Conservation (phyloP, 2,113 vertebrate genomes). For the Saimiri boliviensis region DNA sequence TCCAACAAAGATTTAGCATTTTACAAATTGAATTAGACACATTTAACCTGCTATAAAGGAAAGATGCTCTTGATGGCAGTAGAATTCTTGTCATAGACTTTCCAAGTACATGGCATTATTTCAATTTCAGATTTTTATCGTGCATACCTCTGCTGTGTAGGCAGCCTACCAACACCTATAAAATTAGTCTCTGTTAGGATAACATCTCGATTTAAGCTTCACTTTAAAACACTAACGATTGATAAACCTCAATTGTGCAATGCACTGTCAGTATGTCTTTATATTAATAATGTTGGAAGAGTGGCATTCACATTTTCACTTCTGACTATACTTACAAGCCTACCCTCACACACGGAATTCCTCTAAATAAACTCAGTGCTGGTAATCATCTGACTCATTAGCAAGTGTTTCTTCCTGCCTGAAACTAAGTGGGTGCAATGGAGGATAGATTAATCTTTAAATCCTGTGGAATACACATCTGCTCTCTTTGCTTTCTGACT, state of each 20-base stretch:
- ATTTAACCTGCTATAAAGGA: slow-evolving; percentile 85
- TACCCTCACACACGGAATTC: slow-evolving; percentile 51
- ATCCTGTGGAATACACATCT: slow-evolving; percentile 66
- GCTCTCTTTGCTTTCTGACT: slow-evolving; percentile 56
- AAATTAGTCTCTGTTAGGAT: slow-evolving; percentile 56
- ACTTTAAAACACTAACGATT: slow-evolving; percentile 34
- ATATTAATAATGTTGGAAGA: slow-evolving; percentile 46
- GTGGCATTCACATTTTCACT: slow-evolving; percentile 49
- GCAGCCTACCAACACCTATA: slow-evolving; percentile 73
- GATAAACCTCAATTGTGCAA: slow-evolving; percentile 50
- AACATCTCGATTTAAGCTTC: neutral
- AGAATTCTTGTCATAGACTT: slow-evolving; percentile 85
- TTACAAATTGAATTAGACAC: slow-evolving; percentile 75
- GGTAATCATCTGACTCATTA: slow-evolving; percentile 75
- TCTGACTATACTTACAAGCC: slow-evolving; percentile 51
- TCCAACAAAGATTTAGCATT: slow-evolving; percentile 70
- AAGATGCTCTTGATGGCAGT: slow-evolving; percentile 89
- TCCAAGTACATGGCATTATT: slow-evolving; percentile 62
- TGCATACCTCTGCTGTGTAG: slow-evolving; percentile 36
- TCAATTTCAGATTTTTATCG: slow-evolving; percentile 72
- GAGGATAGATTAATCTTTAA: slow-evolving; percentile 59
- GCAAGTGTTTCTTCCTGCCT: slow-evolving; percentile 65
- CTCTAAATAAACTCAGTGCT: slow-evolving; percentile 65
- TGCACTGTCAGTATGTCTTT: slow-evolving; percentile 55
- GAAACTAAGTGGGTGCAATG: slow-evolving; percentile 66